Conservation (phyloP, 2,113 vertebrate species). For the Chaetorhynchus papuensis region DNA sequence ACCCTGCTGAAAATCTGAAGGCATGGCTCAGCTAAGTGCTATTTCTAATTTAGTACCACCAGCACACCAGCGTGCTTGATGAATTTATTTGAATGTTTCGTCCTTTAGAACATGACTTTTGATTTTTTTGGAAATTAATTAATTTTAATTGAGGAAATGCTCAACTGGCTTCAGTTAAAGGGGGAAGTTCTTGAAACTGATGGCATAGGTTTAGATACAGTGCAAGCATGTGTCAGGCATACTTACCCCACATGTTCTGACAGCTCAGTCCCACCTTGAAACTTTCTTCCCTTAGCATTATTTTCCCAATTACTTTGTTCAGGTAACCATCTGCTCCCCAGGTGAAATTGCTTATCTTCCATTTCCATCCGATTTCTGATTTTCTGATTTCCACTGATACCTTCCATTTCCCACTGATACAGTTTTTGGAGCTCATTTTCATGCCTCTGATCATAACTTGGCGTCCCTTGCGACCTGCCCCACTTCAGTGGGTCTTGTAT, state of each 20-base stretch:
- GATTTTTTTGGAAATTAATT: not conserved
- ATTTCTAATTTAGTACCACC: not conserved
- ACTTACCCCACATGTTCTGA: not conserved
- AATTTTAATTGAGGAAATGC: not conserved
- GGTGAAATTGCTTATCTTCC: not conserved
- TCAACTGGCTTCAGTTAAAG: not conserved
- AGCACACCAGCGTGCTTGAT: not conserved
- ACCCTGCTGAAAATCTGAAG: not conserved
- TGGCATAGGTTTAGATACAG: not conserved
- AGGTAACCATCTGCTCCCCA: not conserved
- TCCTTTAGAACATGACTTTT: not conserved
- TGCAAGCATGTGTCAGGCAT: not conserved
- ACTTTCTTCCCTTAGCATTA: not conserved
- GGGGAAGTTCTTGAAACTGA: not conserved
- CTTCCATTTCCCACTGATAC: not conserved
- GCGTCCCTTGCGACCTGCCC: not conserved
- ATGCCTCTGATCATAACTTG: not conserved
- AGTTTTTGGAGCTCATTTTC: not conserved
- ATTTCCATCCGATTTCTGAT: not conserved
- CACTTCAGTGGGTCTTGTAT: not conserved
- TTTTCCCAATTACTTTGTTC: not conserved
- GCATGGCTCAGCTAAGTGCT: not conserved
- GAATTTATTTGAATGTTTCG: not conserved
- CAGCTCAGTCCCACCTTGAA: not conserved
- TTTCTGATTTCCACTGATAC: not conserved